Conservation (phyloP, 2,888 invertebrate species). For the Ophion obscuratus region DNA sequence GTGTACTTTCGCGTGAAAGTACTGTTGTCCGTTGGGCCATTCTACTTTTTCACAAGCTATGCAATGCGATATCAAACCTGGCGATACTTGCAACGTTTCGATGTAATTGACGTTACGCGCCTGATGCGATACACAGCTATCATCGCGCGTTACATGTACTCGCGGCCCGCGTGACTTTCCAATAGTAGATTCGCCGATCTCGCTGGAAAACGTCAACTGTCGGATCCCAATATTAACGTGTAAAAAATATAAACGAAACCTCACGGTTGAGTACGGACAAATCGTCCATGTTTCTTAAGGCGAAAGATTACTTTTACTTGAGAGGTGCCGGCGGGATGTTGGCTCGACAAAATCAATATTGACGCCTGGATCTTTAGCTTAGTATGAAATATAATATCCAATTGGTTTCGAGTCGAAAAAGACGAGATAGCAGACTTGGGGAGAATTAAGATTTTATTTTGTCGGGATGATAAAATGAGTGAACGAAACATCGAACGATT, state of each 20-base stretch:
- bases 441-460: no score
- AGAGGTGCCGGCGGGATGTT: not conserved
- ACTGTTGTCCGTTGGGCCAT: conserved; percentile 30
- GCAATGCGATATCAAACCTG: not conserved
- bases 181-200: conserved; percentile 56
- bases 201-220: conserved; percentile 24
- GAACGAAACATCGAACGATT: no score
- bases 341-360: not conserved
- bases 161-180: conserved; percentile 41
- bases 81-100: conserved; percentile 49
- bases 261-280: not conserved
- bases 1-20: conserved; percentile 54
- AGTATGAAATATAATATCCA: not conserved
- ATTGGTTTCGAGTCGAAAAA: not conserved
- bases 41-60: conserved; percentile 6
- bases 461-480: no score
- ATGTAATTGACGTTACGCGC: conserved; percentile 19
- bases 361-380: not conserved
- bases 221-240: not conserved
- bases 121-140: not conserved
- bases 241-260: conserved; percentile 6
- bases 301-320: not conserved
- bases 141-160: not conserved
- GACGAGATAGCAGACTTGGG: no score
- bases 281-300: not conserved